Conservation (phyloP, 1,140 invertebrate genomes). For the Glomeris maerens region DNA sequence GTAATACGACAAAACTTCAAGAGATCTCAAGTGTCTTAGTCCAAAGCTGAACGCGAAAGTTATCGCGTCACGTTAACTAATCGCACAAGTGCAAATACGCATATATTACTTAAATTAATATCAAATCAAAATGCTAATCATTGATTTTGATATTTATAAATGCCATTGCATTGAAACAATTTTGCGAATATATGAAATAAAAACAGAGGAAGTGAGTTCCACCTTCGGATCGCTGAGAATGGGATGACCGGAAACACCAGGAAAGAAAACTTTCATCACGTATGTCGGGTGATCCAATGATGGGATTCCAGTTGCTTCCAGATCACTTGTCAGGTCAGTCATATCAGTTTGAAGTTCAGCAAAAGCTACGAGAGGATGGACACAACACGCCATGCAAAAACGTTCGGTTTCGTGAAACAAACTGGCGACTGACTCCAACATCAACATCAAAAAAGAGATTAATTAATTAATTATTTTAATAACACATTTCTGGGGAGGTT, state of each 20-base stretch:
- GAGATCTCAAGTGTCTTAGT: no score
- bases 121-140: no score
- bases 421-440: not conserved
- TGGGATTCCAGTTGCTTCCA: slow-evolving; percentile 89
- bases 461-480: not conserved
- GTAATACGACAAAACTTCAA: no score
- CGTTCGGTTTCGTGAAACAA: not conserved
- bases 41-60: no score
- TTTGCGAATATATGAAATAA: no score
- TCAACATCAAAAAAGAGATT: not conserved
- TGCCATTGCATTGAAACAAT: slow-evolving; percentile 2
- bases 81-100: no score
- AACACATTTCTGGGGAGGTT: not conserved
- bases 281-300: slow-evolving; percentile 90
- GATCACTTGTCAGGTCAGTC: slow-evolving; percentile 90
- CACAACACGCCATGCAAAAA: not conserved
- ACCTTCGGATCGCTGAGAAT: slow-evolving; percentile 71
- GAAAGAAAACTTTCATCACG: slow-evolving; percentile 97
- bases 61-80: no score
- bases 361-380: slow-evolving; percentile 52
- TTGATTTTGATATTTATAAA: no score
- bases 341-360: slow-evolving; percentile 98
- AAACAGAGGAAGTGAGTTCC: slow-evolving; percentile 23
- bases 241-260: slow-evolving; percentile 79
- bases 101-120: no score